phyloP scores from a whole-genome alignment of 2,797 vertebrate species.

The Eulemur coronatus region DNA sequence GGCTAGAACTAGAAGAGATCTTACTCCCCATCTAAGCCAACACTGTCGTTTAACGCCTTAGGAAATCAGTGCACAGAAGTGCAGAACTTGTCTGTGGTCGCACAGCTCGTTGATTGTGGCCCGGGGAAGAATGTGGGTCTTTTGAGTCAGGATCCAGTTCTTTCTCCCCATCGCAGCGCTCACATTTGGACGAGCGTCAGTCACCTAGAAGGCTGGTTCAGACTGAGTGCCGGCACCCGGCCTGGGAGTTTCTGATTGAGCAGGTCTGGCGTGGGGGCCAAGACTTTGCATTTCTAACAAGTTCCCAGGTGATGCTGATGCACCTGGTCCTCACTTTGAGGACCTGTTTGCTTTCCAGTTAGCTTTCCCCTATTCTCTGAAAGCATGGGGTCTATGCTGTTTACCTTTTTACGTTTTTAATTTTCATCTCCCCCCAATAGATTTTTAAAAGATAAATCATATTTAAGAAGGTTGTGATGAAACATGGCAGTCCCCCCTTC shows the following conservation, averaged over 20 bases:
- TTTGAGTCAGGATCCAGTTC: not conserved
- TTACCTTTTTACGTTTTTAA: not conserved
- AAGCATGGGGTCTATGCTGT: not conserved
- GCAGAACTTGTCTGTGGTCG: not conserved
- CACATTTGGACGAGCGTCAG: not conserved
- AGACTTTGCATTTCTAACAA: not conserved
- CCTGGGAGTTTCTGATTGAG: not conserved
- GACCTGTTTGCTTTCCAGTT: not conserved
- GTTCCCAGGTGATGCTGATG: not conserved
- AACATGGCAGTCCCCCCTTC: too few relatives aligned
- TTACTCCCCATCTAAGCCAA: not conserved
- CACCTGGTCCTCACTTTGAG: not conserved
- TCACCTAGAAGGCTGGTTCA: not conserved
- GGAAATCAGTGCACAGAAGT: not conserved
- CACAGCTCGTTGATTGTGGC: not conserved
- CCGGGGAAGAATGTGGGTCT: not conserved
- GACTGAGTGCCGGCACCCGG: not conserved
- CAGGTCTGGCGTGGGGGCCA: not conserved
- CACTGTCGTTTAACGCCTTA: accelerated
- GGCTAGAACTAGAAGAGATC: not conserved
- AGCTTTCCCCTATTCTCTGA: not conserved
- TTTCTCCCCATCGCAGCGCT: not conserved
- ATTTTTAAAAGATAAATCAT: not conserved
- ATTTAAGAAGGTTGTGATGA: not conserved
- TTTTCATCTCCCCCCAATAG: not conserved